Evolutionary conservation across 53 echinoderm and acorn worm genomes (phyloP).

Genomic region (Hippasteria phrygiana): DNA sequence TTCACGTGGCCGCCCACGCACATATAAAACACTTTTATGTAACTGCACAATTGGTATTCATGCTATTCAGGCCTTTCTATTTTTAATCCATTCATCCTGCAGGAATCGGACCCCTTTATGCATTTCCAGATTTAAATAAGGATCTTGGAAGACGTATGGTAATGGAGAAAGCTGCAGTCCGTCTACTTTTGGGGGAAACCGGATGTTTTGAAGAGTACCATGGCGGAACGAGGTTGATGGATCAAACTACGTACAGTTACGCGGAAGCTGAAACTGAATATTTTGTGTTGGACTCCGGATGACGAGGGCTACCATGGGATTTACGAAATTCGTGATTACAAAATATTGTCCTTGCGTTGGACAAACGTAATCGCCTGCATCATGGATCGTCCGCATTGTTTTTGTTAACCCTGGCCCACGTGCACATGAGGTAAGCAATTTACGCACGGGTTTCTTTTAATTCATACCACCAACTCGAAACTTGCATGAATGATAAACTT

Average conservation of each 20-base stretch:
- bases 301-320: constrained; percentile 41
- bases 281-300: constrained; percentile 40
- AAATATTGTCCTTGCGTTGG: constrained; percentile 43
- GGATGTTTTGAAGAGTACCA: constrained; percentile 42
- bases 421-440: constrained; percentile 48
- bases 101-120: constrained; percentile 35
- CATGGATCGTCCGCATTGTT: constrained; percentile 33
- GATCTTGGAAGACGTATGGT: neutral
- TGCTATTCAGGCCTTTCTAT: constrained; percentile 52
- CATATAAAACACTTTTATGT: constrained; percentile 49
- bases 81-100: constrained; percentile 29
- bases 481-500: neutral
- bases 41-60: constrained; percentile 62
- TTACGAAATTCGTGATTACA: constrained; percentile 60
- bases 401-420: constrained; percentile 47
- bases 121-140: constrained; percentile 36
- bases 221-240: constrained; percentile 9
- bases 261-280: constrained; percentile 55
- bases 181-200: constrained; percentile 16
- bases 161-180: constrained; percentile 13
- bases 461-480: neutral
- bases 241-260: constrained; percentile 45
- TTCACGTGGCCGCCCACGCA: constrained; percentile 51
- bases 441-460: neutral
- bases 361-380: constrained; percentile 36